A percentile compares a stretch with the other conserved stretches of the same genome.
phyloP scores from a whole-genome alignment of 2,113 vertebrate genomes.

The Beaufortia kweichowensis region DNA sequence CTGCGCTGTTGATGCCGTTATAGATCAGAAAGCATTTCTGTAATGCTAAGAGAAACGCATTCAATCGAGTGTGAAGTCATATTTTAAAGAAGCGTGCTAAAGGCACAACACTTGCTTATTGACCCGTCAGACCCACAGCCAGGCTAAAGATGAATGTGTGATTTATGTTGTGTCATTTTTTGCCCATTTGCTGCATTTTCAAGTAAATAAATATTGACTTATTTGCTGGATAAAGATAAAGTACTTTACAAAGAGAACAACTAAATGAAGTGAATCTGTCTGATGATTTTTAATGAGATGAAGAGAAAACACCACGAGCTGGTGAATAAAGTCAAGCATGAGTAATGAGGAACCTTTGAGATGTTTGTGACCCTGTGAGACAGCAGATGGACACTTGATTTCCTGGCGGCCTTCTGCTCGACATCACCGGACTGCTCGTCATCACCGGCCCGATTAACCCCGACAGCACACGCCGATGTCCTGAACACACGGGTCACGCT shows the following conservation, averaged over 20 bases:
- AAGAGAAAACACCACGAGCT: not conserved
- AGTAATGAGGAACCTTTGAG: not conserved
- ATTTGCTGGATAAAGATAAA: not conserved
- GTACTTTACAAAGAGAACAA: not conserved
- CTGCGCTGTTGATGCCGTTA: not conserved
- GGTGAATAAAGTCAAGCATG: not conserved
- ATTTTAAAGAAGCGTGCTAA: slow-evolving; percentile 11
- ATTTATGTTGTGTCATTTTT: slow-evolving; percentile 4
- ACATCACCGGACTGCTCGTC: not conserved
- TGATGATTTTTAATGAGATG: not conserved
- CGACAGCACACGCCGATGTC: not conserved
- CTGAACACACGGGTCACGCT: not conserved
- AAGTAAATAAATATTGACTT: slow-evolving; percentile 6
- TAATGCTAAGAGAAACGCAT: slow-evolving; percentile 27
- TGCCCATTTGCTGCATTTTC: not conserved
- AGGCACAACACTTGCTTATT: slow-evolving; percentile 13
- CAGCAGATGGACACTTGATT: not conserved
- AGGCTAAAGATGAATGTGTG: slow-evolving; percentile 19
- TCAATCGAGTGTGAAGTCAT: slow-evolving; percentile 21
- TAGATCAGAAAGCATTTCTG: slow-evolving; percentile 33
- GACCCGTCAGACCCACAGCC: not conserved
- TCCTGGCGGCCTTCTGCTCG: not conserved
- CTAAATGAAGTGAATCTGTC: not conserved
- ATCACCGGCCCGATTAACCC: not conserved
- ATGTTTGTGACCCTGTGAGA: not conserved